Evolutionary conservation across 2,797 vertebrate genomes (phyloP).

Genomic region (Dendrocincla tyrannina): DNA sequence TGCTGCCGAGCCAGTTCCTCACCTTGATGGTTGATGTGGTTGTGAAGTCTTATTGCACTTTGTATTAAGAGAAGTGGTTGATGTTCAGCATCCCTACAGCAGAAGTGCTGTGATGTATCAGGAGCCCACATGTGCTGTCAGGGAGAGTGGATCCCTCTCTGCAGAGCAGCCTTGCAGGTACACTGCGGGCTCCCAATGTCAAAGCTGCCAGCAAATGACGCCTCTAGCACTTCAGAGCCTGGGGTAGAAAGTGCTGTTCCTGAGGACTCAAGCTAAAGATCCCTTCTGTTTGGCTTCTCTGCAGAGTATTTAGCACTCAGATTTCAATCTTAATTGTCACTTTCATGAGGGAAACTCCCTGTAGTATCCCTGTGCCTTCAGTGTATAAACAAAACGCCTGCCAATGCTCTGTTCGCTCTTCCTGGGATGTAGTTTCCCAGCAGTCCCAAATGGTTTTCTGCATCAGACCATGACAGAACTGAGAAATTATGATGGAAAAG

Average conservation of each 20-base stretch:
- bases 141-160: not conserved
- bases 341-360: not conserved
- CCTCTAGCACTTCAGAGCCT: not conserved
- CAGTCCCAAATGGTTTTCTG: not conserved
- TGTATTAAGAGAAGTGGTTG: not conserved
- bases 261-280: not conserved
- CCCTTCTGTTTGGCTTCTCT: not conserved
- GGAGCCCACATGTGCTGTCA: not conserved
- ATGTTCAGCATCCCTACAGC: not conserved
- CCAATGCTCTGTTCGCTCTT: not conserved
- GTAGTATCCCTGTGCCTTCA: not conserved
- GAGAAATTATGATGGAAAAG: not conserved
- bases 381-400: not conserved
- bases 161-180: not conserved
- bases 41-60: not conserved
- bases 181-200: fast-evolving
- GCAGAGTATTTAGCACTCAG: not conserved
- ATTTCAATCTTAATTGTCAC: not conserved
- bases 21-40: not conserved
- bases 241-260: not conserved
- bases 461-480: not conserved
- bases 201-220: not conserved
- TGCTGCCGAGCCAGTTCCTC: not conserved
- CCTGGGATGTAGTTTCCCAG: not conserved
- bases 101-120: fast-evolving